Evolutionary conservation across 2,797 vertebrate genomes (phyloP), one percentile per base, ranked within the genome.

Genomic region (Masticophis lateralis): DNA sequence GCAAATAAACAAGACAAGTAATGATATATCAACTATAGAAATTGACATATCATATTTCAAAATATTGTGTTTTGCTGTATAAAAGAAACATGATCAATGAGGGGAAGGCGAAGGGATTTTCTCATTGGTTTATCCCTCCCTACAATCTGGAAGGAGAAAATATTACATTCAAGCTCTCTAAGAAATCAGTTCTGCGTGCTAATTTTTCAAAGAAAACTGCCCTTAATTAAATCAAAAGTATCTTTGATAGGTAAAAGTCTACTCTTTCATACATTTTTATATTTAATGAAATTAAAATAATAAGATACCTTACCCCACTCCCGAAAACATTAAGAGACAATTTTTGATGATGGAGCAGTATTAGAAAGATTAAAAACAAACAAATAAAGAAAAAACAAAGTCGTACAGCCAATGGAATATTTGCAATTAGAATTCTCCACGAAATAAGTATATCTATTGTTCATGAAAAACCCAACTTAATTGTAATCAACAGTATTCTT

Each of bases 21-120:
- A 97, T 97, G 96, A 95, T 94, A 88, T 92, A 95, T 97, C 94
- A 94, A 96, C 97, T 97, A 86, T 95, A 95, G 94, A 98, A 96
- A 87, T 92, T 74, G 94, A 83, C 94, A 12, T 92, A 57, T 61
- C 91, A 88, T 87, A 6, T 95, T 95, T 94, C 79, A 22, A 93
- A 98, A 96, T 95, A 95, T 0, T 95, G 61, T 66, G 9, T 56
- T 92, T 95, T 93, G 57, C 57, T 96, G 91, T 87, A 83, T 86
- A 94, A 95, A 96, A 96, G 90, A 56, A 93, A 90, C 92, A 89
- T 74, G 0, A 93, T 92, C 93, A 4, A 94, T 12, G 47, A 88
- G 18, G 94, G 94, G 96, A 95, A 11, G 32, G 5, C 0, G 79
- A 74, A 74, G 11, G 51, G 25, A 13, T 96, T 96, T 27, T 93